Evolutionary conservation across 2,888 invertebrate genomes (phyloP).

Genomic region (Gisinianus flammeolus): DNA sequence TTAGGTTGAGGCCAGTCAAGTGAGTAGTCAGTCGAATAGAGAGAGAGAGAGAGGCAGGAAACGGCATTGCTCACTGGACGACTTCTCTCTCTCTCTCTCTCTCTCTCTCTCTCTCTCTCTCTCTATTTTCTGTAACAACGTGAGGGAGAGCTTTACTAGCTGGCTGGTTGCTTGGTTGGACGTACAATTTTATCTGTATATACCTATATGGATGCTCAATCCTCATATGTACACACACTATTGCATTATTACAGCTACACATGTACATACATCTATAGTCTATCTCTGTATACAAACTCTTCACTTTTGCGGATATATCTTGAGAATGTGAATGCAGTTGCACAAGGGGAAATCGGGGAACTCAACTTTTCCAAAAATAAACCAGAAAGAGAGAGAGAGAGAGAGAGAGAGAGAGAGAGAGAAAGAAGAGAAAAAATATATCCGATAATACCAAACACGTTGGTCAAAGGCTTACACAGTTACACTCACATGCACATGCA

Average conservation of each 20-base stretch:
- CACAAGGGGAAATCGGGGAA: slow-evolving; percentile 15
- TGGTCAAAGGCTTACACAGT: slow-evolving; percentile 36
- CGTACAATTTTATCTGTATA: slow-evolving; percentile 8
- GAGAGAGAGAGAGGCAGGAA: slow-evolving; percentile 20
- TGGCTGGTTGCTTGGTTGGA: slow-evolving; percentile 13
- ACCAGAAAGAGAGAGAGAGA: slow-evolving; percentile 42
- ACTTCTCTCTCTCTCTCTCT: slow-evolving; percentile 22
- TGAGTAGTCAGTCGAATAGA: slow-evolving; percentile 25
- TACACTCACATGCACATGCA: background rate
- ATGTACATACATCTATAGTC: background rate
- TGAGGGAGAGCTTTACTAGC: slow-evolving; percentile 21
- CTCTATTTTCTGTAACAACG: background rate
- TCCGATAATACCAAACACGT: slow-evolving; percentile 41
- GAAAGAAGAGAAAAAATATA: slow-evolving; percentile 27
- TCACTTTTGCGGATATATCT: background rate
- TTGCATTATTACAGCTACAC: background rate
- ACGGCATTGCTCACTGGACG: slow-evolving; percentile 27
- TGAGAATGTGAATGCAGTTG: slow-evolving; percentile 44
- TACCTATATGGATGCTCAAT: background rate
- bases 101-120: slow-evolving; percentile 9
- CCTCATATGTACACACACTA: background rate
- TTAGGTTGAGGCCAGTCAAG: slow-evolving; percentile 41
- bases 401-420: slow-evolving; percentile 7
- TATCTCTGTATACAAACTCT: background rate
- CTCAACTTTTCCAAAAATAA: slow-evolving; percentile 51